Evolutionary conservation across 2,113 vertebrate genomes (phyloP).

Genomic region (Proteles cristata): DNA sequence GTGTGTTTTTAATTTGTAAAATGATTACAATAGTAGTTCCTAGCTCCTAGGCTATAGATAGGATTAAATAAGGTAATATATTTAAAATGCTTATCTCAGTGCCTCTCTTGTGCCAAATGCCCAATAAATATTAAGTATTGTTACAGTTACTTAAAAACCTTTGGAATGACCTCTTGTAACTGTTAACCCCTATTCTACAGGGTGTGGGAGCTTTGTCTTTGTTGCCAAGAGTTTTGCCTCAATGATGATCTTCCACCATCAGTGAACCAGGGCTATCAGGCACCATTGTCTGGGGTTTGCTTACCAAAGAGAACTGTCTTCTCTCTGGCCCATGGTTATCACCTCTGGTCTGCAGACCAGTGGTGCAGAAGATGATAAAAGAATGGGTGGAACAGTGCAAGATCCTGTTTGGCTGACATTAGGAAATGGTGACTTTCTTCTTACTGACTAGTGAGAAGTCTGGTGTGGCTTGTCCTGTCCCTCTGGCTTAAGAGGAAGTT

Average conservation of each 20-base stretch:
- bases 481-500: background rate
- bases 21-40: background rate
- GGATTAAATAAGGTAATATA: background rate
- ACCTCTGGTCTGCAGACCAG: background rate
- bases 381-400: background rate
- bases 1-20: background rate
- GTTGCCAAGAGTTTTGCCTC: background rate
- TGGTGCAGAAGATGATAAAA: background rate
- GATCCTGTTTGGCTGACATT: background rate
- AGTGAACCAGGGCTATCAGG: background rate
- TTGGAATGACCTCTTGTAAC: background rate
- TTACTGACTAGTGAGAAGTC: background rate
- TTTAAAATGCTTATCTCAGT: slow-evolving; percentile 19
- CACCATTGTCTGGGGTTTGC: background rate
- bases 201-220: background rate
- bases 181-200: background rate
- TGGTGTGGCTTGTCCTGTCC: background rate
- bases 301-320: background rate
- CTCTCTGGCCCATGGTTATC: background rate
- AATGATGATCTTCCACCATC: background rate
- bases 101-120: background rate
- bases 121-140: background rate
- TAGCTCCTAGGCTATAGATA: background rate
- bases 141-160: background rate
- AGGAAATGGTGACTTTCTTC: background rate